Evolutionary conservation across 2,797 vertebrate genomes (phyloP), one percentile per base, ranked within the genome.

Genomic region (Vireo griseus): DNA sequence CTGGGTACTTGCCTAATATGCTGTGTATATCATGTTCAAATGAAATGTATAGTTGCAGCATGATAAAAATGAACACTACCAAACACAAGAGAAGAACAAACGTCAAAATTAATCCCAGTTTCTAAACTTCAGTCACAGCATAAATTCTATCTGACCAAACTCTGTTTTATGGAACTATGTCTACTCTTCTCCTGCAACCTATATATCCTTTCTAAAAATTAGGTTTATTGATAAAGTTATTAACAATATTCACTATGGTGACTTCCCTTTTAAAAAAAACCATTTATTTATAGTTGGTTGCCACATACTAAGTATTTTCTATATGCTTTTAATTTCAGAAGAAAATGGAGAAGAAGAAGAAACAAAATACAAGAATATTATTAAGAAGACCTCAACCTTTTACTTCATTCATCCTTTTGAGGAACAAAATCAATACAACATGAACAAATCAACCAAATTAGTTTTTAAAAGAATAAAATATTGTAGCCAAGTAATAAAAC

Each of bases 231-330:
- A 2, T 16, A 69, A 57, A 22, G 13, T n/a, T 65, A 13, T 76
- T 45, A 40, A 51, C 21, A 72, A 15, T 15, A 37, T 65, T 25
- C 16, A 33, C 13, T n/a, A 17, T 16, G 6, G 5, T 1, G 12
- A 6, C 5, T 37, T 71, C 1, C 6, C 2, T 50, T 85, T 39
- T 6, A 37, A 86, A 91, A 73, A 51, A 22, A 4, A 0, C 2
- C 18, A 39, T 48, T 40, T 88, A 29, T 44, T 90, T 77, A 42
- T n/a, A 62, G 4, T 11, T 69, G 1, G 2, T 72, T 78, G 26
- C 5, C 17, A n/a, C 0, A 0, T n/a, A 20, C 3, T 66, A 39
- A 11, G 13, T 39, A 39, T 66, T 85, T 75, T 50, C 13, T 22
- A 19, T n/a, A 20, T 1, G 0, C 4, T 62, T 61, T 61, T 21